A percentile compares a stretch with the other conserved stretches of the same genome.
Evolutionary conservation across 2,113 vertebrate species (phyloP).

Genomic region (Cheilinus undulatus): DNA sequence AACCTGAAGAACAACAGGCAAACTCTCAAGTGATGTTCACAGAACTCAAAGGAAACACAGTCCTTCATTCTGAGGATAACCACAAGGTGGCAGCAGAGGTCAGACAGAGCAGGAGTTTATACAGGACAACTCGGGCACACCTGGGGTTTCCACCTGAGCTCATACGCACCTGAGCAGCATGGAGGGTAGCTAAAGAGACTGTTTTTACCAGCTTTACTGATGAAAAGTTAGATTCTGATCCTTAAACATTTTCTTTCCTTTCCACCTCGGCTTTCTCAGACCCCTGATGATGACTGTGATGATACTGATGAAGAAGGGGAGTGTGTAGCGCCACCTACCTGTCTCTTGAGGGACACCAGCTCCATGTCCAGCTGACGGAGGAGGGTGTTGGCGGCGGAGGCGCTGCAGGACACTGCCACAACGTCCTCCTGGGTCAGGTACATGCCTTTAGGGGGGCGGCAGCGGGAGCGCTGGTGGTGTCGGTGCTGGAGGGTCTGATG

Average conservation of each 20-base stretch:
- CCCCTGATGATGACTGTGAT: neutral
- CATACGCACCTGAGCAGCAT: too few relatives aligned
- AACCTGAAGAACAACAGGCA: constrained; percentile 85
- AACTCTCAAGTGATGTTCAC: neutral
- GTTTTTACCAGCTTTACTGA: too few relatives aligned
- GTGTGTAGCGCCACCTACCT: constrained; percentile 82
- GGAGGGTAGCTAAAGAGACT: too few relatives aligned
- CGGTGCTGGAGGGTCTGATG: constrained; percentile 96
- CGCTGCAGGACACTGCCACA: constrained; percentile 94
- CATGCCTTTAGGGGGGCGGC: constrained; percentile 98
- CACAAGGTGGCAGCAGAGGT: constrained; percentile 2
- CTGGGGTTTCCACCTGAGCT: too few relatives aligned
- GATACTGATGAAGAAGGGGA: neutral
- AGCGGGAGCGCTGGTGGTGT: constrained; percentile 96
- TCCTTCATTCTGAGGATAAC: neutral
- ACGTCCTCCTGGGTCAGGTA: constrained; percentile 97
- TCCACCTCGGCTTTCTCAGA: too few relatives aligned
- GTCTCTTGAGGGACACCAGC: constrained; percentile 97
- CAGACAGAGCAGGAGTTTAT: neutral
- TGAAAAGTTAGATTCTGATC: too few relatives aligned
- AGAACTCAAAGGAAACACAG: too few relatives aligned
- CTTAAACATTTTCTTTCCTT: too few relatives aligned
- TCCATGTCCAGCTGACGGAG: constrained; percentile 98
- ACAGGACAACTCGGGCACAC: neutral
- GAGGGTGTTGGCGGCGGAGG: constrained; percentile 94